Percentiles rank a stretch among this genome's conserved stretches.
Evolutionary conservation across 2,113 vertebrate species (phyloP).

Genomic region (Corythoichthys intestinalis): DNA sequence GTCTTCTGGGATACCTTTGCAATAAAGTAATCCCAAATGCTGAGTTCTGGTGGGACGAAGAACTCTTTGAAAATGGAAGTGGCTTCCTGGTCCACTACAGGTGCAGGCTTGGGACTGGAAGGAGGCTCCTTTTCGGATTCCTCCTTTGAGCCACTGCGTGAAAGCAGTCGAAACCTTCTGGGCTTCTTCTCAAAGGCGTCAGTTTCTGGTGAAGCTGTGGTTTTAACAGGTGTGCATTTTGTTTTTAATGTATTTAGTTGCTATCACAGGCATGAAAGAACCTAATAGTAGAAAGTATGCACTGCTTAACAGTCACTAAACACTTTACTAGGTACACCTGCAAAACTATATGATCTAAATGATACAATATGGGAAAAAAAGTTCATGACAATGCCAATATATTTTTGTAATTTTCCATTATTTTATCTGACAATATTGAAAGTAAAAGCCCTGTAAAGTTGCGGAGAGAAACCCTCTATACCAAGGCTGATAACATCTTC

Average conservation of each 20-base stretch:
- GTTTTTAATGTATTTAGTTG: neutral
- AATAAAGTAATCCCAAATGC: constrained; percentile 98
- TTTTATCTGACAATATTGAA: neutral
- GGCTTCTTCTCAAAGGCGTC: constrained; percentile 78
- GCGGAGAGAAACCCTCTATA: neutral
- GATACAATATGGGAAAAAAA: neutral
- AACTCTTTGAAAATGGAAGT: constrained; percentile 77
- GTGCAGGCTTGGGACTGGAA: constrained; percentile 46
- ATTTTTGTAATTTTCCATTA: neutral
- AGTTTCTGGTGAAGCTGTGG: constrained; percentile 61
- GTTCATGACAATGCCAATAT: too few species aligned
- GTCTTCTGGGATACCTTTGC: constrained; percentile 81
- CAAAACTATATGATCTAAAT: neutral
- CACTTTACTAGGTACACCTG: neutral
- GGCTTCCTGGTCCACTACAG: constrained; percentile 71
- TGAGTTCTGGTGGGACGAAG: constrained; percentile 93
- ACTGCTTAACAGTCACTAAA: neutral
- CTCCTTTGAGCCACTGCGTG: constrained; percentile 78
- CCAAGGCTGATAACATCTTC: constrained; percentile 58
- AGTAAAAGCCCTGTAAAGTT: neutral
- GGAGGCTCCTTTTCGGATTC: constrained; percentile 76
- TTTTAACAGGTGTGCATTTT: constrained; percentile 12
- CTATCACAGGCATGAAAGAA: neutral
- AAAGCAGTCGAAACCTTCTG: constrained; percentile 68
- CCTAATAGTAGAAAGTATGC: neutral